A percentile compares a stretch with the other conserved stretches of the same genome.
These are phyloP conservation scores for Ichneumon xanthorius DNA, from an alignment of 2,888 invertebrate genomes.

Conservation along the genomic window DNA sequence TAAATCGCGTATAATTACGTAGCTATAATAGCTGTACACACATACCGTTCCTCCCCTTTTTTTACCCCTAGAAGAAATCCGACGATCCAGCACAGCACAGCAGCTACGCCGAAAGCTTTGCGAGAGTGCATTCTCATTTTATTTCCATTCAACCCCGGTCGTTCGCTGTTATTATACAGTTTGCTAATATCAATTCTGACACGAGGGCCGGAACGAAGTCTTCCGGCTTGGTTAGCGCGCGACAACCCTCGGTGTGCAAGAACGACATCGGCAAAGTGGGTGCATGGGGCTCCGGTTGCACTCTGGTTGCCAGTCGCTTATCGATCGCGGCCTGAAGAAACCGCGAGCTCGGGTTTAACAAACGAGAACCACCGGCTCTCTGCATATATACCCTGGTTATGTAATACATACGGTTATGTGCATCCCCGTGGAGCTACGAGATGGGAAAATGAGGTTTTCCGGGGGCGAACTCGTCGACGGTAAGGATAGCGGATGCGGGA, in stretches of 20 bases:
- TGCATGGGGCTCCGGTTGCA: slow-evolving; percentile 4
- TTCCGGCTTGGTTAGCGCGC: slow-evolving; percentile 68
- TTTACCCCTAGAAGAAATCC: background rate
- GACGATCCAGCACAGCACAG: background rate
- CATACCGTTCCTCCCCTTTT: no score
- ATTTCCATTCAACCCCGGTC: slow-evolving; percentile 18
- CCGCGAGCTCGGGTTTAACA: slow-evolving; percentile 16
- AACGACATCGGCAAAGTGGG: slow-evolving; percentile 10
- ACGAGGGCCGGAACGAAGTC: slow-evolving; percentile 57
- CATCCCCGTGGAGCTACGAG: background rate
- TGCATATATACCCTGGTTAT: background rate
- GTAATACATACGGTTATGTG: background rate
- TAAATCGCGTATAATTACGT: no score
- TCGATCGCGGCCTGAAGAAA: slow-evolving; percentile 34
- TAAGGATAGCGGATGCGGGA: slow-evolving; percentile 5
- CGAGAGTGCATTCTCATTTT: slow-evolving; percentile 5
- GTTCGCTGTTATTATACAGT: slow-evolving; percentile 43
- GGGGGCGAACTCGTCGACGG: slow-evolving; percentile 12
- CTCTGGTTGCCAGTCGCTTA: slow-evolving; percentile 20
- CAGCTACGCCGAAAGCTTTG: background rate
- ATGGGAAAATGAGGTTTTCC: slow-evolving; percentile 54
- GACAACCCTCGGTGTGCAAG: slow-evolving; percentile 45
- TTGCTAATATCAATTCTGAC: slow-evolving; percentile 54
- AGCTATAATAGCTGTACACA: no score
- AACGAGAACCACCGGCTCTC: slow-evolving; percentile 21